Conservation (phyloP, 1,140 invertebrate genomes). For the Anastrepha ludens region DNA sequence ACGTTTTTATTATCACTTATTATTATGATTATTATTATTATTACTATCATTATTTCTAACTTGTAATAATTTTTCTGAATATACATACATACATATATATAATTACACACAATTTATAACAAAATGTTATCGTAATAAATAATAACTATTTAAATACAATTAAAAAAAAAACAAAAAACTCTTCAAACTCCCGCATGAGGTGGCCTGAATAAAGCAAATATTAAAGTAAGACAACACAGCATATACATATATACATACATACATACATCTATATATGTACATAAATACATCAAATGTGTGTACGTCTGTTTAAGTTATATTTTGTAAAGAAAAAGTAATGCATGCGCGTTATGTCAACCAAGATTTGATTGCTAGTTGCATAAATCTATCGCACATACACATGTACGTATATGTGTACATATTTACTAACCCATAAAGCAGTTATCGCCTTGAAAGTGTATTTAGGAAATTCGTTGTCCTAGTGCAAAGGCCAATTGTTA, state of each 20-base stretch:
- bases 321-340: no score
- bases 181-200: neutral
- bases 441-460: neutral
- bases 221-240: neutral
- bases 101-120: neutral
- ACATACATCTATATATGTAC: neutral
- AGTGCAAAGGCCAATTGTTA: no score
- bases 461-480: no score
- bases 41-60: neutral
- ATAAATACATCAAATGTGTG: neutral
- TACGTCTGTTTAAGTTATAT: no score
- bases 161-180: neutral
- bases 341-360: no score
- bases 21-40: slow-evolving; percentile 11
- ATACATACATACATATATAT: neutral
- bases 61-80: slow-evolving; percentile 12
- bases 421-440: neutral
- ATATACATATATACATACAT: neutral
- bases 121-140: slow-evolving; percentile 30
- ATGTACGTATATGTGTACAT: neutral
- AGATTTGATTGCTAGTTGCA: neutral
- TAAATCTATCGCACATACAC: neutral
- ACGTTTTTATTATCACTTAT: slow-evolving; percentile 29
- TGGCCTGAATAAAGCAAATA: slow-evolving; percentile 9
- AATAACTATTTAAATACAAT: slow-evolving; percentile 14